Base-by-base conservation (phyloP, 2,113 vertebrate genomes). In the Phaethornis superciliosus region DNA sequence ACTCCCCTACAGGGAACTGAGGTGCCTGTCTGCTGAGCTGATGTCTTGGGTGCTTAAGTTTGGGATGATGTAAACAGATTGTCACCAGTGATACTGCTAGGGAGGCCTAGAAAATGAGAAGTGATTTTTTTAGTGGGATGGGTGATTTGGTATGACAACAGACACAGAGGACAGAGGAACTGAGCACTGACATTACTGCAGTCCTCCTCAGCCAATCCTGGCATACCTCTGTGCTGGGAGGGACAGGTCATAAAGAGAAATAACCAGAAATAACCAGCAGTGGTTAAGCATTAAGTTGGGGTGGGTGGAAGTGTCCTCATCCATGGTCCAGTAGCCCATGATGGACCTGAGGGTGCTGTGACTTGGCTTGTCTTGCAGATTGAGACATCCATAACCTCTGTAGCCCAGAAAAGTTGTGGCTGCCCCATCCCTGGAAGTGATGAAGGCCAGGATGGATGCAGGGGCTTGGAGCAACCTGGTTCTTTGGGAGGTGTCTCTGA, bases 261-360 rank as follows among this genome's bases (percentile, higher is more conserved):
- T 18, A 82, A 28, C 15, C 4, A 79, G 55, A 40, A 58, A 68
- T 18, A 82, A 28, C 15, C 4, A 63, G 15, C 24, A 58, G 1
- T 16, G 4, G 13, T 7, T 35, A 17, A 77, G 9, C 22, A 35
- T n/a, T 15, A 28, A 24, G 21, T 1, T 60, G 30, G 17, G 5
- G 9, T 28, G 20, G 3, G 14, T 35, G 62, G 5, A 59, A 30
- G 9, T 15, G 55, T 7, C 9, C 11, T 75, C 17, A n/a, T 6
- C 4, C 2, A 8, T 19, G 3, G 23, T 20, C 4, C 20, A 51
- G 0, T 27, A 28, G 52, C 24, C 23, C 16, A 40, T 21, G 28
- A 23, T 58, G 18, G 7, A 49, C 3, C 33, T 18, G 5, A 46
- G 12, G 2, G 10, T 49, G 4, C 6, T 68, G 44, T 35, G 28